A percentile compares a stretch with the other conserved stretches of the same genome.
Conservation (phyloP, 2,113 vertebrate species). For the Neodontobutis hainanensis region DNA sequence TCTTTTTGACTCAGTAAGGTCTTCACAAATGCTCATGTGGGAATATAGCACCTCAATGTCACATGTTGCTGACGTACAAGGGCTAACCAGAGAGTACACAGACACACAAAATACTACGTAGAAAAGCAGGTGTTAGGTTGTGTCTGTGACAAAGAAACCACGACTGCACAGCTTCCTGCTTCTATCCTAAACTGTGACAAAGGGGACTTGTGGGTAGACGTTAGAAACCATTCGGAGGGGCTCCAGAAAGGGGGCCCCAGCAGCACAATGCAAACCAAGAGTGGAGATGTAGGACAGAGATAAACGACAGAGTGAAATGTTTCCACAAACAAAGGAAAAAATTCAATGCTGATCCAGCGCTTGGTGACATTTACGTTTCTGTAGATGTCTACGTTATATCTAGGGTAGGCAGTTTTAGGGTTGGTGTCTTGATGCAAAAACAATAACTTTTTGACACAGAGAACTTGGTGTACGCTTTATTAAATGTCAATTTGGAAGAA, state of each 20-base stretch:
- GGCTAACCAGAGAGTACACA: constrained; percentile 46
- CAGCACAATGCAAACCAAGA: constrained; percentile 15
- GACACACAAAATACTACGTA: constrained; percentile 4
- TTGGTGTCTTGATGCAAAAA: background rate
- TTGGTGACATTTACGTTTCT: constrained; percentile 7
- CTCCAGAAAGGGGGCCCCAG: constrained; percentile 35
- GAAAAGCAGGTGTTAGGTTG: constrained; percentile 69
- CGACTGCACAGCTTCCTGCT: constrained; percentile 70
- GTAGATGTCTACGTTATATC: constrained; percentile 38
- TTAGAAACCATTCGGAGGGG: constrained; percentile 43
- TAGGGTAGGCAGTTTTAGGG: background rate
- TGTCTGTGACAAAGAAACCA: constrained; percentile 70
- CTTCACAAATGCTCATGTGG: background rate
- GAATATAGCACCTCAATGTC: constrained; percentile 21
- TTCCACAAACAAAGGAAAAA: constrained; percentile 52
- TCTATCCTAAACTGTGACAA: constrained; percentile 27
- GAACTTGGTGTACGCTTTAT: background rate
- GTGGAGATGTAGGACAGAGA: constrained; percentile 71
- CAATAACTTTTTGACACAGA: background rate
- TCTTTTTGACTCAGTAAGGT: background rate
- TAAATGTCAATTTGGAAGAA: background rate
- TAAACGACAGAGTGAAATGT: constrained; percentile 34
- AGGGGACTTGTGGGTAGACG: constrained; percentile 6
- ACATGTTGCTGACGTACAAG: constrained; percentile 45
- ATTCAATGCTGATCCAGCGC: constrained; percentile 12